Evolutionary conservation across 1,140 invertebrate species (phyloP).

Genomic region (Anastatus disparis): DNA sequence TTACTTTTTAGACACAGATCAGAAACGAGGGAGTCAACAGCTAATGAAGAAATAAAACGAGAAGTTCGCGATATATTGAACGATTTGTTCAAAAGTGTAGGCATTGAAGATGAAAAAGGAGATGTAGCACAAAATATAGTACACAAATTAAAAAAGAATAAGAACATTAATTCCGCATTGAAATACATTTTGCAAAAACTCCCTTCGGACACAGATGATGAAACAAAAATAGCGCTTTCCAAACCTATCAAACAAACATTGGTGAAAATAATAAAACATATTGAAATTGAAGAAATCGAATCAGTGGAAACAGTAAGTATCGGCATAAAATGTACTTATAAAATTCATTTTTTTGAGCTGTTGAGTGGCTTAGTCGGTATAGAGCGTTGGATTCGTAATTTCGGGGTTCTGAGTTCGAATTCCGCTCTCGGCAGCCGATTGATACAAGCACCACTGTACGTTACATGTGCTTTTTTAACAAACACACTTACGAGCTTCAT

Average conservation of each 20-base stretch:
- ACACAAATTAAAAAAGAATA: constrained; percentile 1
- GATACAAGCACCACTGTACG: too few relatives aligned
- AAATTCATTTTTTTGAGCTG: constrained; percentile 2
- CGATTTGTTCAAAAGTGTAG: constrained; percentile 15
- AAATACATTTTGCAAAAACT: constrained; percentile 27
- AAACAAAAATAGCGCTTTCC: constrained; percentile 15
- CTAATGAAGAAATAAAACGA: not conserved
- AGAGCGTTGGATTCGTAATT: too few relatives aligned
- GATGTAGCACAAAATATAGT: constrained; percentile 5
- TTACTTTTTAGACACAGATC: too few relatives aligned
- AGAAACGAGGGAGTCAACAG: not conserved
- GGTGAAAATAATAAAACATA: constrained; percentile 12
- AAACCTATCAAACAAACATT: constrained; percentile 26
- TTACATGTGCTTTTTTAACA: too few relatives aligned
- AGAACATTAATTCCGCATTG: not conserved
- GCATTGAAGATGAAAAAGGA: constrained; percentile 17
- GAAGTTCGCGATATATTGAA: not conserved
- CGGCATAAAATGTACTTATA: not conserved
- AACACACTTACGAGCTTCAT: too few relatives aligned
- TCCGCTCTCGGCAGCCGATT: too few relatives aligned
- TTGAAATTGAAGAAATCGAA: not conserved
- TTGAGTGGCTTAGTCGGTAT: too few relatives aligned
- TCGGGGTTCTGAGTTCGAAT: too few relatives aligned
- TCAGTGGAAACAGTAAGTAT: not conserved
- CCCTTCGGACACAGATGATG: constrained; percentile 21